phyloP scores from a whole-genome alignment of 2,888 invertebrate genomes.

The Ectemnius cavifrons region DNA sequence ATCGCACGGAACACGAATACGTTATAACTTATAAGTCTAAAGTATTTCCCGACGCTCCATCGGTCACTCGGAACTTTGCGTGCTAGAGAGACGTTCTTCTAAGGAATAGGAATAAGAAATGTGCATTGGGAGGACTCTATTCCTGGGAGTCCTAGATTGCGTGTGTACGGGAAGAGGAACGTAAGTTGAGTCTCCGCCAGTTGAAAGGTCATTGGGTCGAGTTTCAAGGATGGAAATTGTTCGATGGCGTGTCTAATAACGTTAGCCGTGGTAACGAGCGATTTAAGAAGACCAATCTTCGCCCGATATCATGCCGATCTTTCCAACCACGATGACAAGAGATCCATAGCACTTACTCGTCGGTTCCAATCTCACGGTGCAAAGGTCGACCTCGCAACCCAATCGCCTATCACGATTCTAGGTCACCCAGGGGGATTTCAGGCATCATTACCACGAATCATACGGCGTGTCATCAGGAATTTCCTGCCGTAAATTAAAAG shows the following conservation, averaged over 20 bases:
- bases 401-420: neutral
- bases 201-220: conserved; percentile 62
- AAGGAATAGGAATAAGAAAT: conserved; percentile 6
- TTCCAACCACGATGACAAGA: conserved; percentile 10
- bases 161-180: conserved; percentile 14
- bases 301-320: conserved; percentile 6
- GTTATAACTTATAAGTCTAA: no score
- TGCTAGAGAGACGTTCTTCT: no score
- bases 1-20: no score
- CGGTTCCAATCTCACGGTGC: conserved; percentile 1
- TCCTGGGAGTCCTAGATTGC: conserved; percentile 13
- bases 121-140: conserved; percentile 28
- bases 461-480: neutral
- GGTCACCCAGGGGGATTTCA: neutral
- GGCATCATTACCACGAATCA: neutral
- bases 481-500: neutral
- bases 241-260: conserved; percentile 36
- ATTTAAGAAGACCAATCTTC: conserved; percentile 15
- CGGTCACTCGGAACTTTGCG: no score
- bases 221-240: conserved; percentile 45
- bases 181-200: neutral
- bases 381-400: conserved; percentile 7
- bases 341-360: neutral
- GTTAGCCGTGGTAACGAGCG: conserved; percentile 18
- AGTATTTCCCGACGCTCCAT: no score